These are phyloP conservation scores for Rhimphoctona megacephalus DNA, from an alignment of 2,888 invertebrate species.

Conservation along the genomic window DNA sequence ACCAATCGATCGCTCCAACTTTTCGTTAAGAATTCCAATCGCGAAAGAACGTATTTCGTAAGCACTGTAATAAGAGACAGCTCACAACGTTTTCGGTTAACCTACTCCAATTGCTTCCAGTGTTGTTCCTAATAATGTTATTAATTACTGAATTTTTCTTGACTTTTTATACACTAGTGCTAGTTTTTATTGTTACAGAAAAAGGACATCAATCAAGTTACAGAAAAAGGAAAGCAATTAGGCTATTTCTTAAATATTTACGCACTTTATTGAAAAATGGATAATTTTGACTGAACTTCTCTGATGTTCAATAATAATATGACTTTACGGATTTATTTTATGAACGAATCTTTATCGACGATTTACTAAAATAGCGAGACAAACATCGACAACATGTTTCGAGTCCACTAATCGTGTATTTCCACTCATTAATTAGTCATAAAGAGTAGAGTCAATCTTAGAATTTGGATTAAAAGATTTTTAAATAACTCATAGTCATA, in stretches of 20 bases:
- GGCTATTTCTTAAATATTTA: neutral
- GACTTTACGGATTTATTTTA: neutral
- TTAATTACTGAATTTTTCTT: neutral
- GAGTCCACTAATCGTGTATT: neutral
- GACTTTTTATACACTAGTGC: neutral
- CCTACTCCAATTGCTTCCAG: neutral
- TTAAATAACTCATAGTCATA: neutral
- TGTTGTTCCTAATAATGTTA: neutral
- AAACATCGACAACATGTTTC: neutral
- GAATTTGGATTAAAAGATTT: neutral
- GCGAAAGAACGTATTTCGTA: conserved; percentile 1
- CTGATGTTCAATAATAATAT: neutral
- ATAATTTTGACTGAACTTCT: no score
- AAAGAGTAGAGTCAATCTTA: neutral
- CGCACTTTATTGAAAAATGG: neutral
- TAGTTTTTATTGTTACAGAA: neutral
- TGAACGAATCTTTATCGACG: neutral
- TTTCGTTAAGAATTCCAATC: conserved; percentile 26
- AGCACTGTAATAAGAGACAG: neutral
- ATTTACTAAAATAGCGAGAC: neutral
- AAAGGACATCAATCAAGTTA: neutral
- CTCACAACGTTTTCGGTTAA: neutral
- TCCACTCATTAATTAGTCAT: neutral
- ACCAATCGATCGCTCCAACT: conserved; percentile 23
- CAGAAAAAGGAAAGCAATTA: neutral